Conservation (phyloP, 2,797 vertebrate species). For the Parambassis ranga region DNA sequence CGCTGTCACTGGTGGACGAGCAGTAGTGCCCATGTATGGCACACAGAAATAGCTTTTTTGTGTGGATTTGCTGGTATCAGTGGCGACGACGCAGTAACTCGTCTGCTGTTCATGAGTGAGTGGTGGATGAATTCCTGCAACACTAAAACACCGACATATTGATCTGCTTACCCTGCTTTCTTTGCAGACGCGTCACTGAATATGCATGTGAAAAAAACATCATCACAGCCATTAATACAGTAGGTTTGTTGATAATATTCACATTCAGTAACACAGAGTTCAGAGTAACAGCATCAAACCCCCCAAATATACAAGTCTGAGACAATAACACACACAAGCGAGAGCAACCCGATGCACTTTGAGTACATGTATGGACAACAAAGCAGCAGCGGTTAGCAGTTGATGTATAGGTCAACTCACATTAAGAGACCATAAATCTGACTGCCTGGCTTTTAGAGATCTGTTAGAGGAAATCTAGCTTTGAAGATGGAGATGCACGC, state of each 20-base stretch:
- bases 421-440: constrained; percentile 21
- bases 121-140: constrained; percentile 12
- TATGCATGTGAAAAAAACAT: constrained; percentile 48
- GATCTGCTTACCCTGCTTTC: constrained; percentile 50
- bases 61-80: constrained; percentile 62
- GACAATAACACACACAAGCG: constrained; percentile 24
- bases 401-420: constrained; percentile 13
- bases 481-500: constrained; percentile 5
- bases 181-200: constrained; percentile 29
- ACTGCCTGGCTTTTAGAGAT: not conserved
- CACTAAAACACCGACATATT: not conserved
- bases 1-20: constrained; percentile 24
- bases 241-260: constrained; percentile 63
- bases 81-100: not conserved
- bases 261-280: constrained; percentile 67
- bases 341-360: constrained; percentile 58
- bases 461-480: constrained; percentile 10
- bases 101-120: constrained; percentile 16
- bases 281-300: constrained; percentile 24
- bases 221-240: constrained; percentile 45
- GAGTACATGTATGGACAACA: constrained; percentile 32
- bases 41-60: constrained; percentile 39
- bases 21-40: constrained; percentile 52
- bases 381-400: too few relatives aligned
- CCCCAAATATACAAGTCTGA: constrained; percentile 18